These are phyloP conservation scores for Caenorhabditis sp. DNA, from an alignment of 2,888 invertebrate genomes.

Conservation along the genomic window DNA sequence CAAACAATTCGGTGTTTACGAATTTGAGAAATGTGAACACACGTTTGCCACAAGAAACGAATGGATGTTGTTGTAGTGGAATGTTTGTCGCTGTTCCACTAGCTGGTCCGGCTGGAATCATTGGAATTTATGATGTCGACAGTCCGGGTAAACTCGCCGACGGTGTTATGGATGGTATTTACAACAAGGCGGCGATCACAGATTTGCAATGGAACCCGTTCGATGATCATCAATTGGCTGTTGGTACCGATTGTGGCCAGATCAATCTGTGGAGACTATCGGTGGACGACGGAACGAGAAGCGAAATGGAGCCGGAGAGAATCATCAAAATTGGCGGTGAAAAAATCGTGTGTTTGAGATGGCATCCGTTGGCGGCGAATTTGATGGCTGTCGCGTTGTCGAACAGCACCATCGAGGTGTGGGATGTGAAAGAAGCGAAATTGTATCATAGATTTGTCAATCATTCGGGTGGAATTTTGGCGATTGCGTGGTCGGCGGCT, in stretches of 20 bases:
- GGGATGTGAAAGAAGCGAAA: slow-evolving; percentile 29
- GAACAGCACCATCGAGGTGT: slow-evolving; percentile 74
- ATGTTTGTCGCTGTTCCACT: slow-evolving; percentile 80
- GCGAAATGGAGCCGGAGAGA: slow-evolving; percentile 51
- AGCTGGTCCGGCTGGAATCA: slow-evolving; percentile 87
- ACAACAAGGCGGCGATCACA: slow-evolving; percentile 81
- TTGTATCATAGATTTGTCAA: slow-evolving; percentile 34
- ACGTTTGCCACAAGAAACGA: slow-evolving; percentile 61
- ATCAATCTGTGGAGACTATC: slow-evolving; percentile 52
- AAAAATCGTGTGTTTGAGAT: slow-evolving; percentile 73
- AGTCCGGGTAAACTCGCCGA: slow-evolving; percentile 73
- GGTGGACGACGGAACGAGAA: slow-evolving; percentile 38
- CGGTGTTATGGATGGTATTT: slow-evolving; percentile 84
- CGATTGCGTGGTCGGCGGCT: slow-evolving; percentile 90
- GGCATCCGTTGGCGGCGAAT: slow-evolving; percentile 87
- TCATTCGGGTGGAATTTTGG: slow-evolving; percentile 76
- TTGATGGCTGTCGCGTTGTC: slow-evolving; percentile 87
- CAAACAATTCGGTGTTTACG: slow-evolving; percentile 52
- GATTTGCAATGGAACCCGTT: slow-evolving; percentile 96
- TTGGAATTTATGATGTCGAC: slow-evolving; percentile 81
- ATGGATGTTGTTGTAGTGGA: slow-evolving; percentile 51
- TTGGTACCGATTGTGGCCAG: slow-evolving; percentile 81
- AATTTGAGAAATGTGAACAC: slow-evolving; percentile 67
- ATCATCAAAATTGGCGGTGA: slow-evolving; percentile 53
- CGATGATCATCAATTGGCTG: slow-evolving; percentile 81